Evolutionary conservation across 2,113 vertebrate species (phyloP).

Genomic region (Bambusicola thoracicus): DNA sequence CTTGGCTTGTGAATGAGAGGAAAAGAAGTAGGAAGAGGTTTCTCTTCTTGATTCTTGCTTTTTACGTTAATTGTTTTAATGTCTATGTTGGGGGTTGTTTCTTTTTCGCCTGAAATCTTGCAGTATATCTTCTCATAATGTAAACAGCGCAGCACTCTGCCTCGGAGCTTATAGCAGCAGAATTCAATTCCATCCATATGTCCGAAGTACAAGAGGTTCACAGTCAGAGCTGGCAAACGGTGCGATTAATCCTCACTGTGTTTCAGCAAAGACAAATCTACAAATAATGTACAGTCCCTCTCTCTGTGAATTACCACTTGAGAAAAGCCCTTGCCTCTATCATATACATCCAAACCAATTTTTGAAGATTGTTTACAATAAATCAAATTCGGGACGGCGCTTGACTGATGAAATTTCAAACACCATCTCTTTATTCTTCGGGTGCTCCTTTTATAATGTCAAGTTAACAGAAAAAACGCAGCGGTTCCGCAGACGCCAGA

Average conservation of each 20-base stretch:
- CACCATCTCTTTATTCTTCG: constrained; percentile 56
- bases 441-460: constrained; percentile 65
- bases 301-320: constrained; percentile 60
- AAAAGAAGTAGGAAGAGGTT: neutral
- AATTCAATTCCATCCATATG: constrained; percentile 61
- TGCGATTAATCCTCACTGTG: constrained; percentile 63
- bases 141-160: neutral
- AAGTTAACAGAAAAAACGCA: constrained; percentile 64
- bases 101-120: neutral
- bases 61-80: neutral
- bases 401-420: constrained; percentile 72
- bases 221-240: constrained; percentile 48
- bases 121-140: neutral
- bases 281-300: constrained; percentile 61
- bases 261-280: constrained; percentile 67
- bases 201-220: constrained; percentile 55
- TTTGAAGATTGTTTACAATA: constrained; percentile 62
- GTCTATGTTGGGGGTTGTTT: too few relatives aligned
- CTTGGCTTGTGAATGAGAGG: neutral
- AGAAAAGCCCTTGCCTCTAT: constrained; percentile 39
- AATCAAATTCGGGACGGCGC: constrained; percentile 62
- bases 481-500: constrained; percentile 40
- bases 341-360: constrained; percentile 52
- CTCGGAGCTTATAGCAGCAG: constrained; percentile 25
- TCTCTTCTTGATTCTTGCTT: neutral